Evolutionary conservation across 2,113 vertebrate species (phyloP).

Genomic region (Amphiprion percula): DNA sequence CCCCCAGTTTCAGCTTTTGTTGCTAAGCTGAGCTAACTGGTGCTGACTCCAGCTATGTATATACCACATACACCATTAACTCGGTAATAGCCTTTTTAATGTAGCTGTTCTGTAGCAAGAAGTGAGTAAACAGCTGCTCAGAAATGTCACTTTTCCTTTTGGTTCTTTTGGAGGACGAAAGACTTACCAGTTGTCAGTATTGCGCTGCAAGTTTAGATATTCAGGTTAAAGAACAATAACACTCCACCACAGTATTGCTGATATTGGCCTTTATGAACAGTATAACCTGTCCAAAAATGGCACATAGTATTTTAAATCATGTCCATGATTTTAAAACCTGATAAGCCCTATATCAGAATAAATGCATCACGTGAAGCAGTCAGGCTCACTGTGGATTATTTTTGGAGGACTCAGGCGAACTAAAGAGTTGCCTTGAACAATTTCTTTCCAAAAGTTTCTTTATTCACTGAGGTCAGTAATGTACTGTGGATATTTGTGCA

Average conservation of each 20-base stretch:
- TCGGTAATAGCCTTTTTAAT: background rate
- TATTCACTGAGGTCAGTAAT: background rate
- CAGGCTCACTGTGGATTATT: constrained; percentile 12
- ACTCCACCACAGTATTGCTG: background rate
- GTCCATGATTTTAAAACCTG: background rate
- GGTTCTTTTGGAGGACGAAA: background rate
- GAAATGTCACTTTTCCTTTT: background rate
- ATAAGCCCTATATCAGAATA: background rate
- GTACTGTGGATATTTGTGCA: background rate
- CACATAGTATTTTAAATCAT: background rate
- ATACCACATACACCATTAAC: background rate
- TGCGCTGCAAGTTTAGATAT: background rate
- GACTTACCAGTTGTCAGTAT: background rate
- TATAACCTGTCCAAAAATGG: background rate
- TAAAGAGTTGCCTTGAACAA: constrained; percentile 3
- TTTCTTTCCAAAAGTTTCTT: background rate
- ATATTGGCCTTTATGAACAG: background rate
- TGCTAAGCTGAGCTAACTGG: background rate
- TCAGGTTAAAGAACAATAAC: background rate
- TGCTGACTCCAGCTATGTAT: background rate
- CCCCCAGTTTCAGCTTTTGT: background rate
- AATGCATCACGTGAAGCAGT: background rate
- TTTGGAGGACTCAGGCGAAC: background rate
- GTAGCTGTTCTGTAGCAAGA: background rate
- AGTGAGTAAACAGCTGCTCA: background rate